Evolutionary conservation across 2,797 vertebrate genomes (phyloP), one percentile per base, ranked within the genome.

Genomic region (Chelidonichthys spinosus): DNA sequence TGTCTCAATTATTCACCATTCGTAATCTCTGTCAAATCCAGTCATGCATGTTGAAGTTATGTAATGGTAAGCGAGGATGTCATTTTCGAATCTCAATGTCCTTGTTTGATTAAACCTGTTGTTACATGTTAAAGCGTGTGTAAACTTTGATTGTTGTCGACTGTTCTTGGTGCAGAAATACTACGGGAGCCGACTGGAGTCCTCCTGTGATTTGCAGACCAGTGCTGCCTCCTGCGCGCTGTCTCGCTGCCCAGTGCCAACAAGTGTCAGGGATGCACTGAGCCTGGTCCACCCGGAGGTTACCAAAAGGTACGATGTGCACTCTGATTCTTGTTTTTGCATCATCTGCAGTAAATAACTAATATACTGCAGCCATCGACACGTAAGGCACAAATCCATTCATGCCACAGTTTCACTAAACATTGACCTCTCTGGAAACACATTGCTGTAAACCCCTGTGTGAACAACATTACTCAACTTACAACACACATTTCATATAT

Each of bases 281-380:
- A 84, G 43, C 72, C 88, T 83, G 63, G 87, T 95, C 77, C 95
- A 95, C 44, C 93, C 94, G 0, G 93, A 95, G 50, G 93, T 95
- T 0, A 83, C 77, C 17, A 92, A 89, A 73, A 94, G 87, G 94
- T 95, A 84, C 32, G 3, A 4, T 15, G 17, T 35, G 6, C 9
- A 62, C 17, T 11, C 11, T 14, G 0, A 0, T 7, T 1, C 55
- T 39, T 43, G 9, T 15, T 25, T 13, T 52, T 37, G 39, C 35
- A 53, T 15, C 4, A 25, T 36, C 39, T 35, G 25, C 18, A 11
- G 9, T 10, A 59, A 33, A n/a, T 35, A 13, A 46, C 39, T 8
- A 7, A 13, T 32, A 53, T 6, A 62, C 36, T 18, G 3, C n/a
- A 52, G 10, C 1, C 2, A 11, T 37, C 8, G 9, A 54, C 6